phyloP scores from a whole-genome alignment of 2,888 invertebrate species.

The Agonopterix arenella region DNA sequence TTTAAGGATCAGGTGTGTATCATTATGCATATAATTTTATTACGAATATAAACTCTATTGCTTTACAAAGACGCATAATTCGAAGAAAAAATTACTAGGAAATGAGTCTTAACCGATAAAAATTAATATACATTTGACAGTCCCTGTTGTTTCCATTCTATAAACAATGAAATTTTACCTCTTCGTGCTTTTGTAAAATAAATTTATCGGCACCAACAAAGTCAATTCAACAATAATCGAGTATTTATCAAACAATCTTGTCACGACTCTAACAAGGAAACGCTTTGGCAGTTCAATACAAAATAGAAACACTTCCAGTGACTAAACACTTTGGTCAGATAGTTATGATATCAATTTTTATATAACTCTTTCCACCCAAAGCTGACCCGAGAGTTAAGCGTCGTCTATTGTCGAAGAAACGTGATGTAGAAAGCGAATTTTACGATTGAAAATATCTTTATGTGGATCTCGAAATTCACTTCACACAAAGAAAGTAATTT shows the following conservation, averaged over 20 bases:
- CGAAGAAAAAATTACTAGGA: too few relatives aligned
- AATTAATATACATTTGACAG: too few relatives aligned
- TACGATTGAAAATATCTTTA: conserved; percentile 25
- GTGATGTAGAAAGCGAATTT: conserved; percentile 53
- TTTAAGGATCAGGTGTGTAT: too few relatives aligned
- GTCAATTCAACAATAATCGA: conserved; percentile 25
- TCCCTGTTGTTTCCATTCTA: too few relatives aligned
- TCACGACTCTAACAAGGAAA: conserved; percentile 61
- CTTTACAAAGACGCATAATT: too few relatives aligned
- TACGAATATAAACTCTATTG: too few relatives aligned
- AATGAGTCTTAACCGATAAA: too few relatives aligned
- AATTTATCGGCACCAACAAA: conserved; percentile 42
- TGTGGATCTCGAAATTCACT: conserved; percentile 27
- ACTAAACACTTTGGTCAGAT: conserved; percentile 33
- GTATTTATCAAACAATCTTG: conserved; percentile 49
- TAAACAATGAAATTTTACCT: too few relatives aligned
- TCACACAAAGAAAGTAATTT: conserved; percentile 44
- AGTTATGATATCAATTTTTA: conserved; percentile 28
- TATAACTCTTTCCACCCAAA: conserved; percentile 18
- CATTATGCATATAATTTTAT: too few relatives aligned
- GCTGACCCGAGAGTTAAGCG: conserved; percentile 11
- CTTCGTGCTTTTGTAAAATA: conserved; percentile 25
- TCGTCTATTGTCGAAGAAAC: conserved; percentile 27
- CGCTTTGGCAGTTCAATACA: conserved; percentile 21
- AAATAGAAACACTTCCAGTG: conserved; percentile 48